Evolutionary conservation across 2,797 vertebrate species (phyloP).

Genomic region (Mallotus villosus): DNA sequence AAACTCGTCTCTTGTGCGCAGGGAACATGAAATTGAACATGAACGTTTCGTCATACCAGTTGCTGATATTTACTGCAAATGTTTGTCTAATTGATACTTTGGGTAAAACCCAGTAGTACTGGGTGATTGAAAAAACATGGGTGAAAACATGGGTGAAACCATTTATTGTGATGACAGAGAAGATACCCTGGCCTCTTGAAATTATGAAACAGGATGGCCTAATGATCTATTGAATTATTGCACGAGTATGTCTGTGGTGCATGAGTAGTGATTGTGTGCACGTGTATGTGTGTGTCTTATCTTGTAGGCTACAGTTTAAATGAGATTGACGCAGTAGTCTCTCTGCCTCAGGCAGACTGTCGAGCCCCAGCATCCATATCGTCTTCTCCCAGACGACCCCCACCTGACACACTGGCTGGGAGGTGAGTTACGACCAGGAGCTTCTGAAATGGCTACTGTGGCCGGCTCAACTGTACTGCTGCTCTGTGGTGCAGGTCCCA

Average conservation of each 20-base stretch:
- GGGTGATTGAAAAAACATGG: too few species aligned
- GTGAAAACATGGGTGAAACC: too few species aligned
- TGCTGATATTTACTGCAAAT: neutral
- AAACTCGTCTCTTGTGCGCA: neutral
- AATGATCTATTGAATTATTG: neutral
- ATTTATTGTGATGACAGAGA: too few species aligned
- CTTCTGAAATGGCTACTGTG: neutral
- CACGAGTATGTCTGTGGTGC: conserved; percentile 7
- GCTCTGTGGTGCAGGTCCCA: conserved; percentile 4
- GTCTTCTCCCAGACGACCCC: conserved; percentile 1
- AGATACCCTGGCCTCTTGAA: too few species aligned
- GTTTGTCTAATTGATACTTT: too few species aligned
- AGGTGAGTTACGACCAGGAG: neutral
- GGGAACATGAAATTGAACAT: too few species aligned
- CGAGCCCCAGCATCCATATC: conserved; percentile 1
- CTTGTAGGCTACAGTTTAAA: neutral
- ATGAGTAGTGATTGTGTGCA: neutral
- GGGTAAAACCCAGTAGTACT: too few species aligned
- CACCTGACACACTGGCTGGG: neutral
- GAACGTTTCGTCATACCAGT: neutral
- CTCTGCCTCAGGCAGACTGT: neutral
- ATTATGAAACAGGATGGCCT: neutral
- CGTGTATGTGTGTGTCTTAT: conserved; percentile 1
- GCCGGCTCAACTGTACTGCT: neutral
- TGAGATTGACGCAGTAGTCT: neutral